Percentiles rank a stretch among this genome's conserved stretches.
These are phyloP conservation scores for Cisticola juncidis DNA, from an alignment of 2,113 vertebrate species.

Conservation along the genomic window DNA sequence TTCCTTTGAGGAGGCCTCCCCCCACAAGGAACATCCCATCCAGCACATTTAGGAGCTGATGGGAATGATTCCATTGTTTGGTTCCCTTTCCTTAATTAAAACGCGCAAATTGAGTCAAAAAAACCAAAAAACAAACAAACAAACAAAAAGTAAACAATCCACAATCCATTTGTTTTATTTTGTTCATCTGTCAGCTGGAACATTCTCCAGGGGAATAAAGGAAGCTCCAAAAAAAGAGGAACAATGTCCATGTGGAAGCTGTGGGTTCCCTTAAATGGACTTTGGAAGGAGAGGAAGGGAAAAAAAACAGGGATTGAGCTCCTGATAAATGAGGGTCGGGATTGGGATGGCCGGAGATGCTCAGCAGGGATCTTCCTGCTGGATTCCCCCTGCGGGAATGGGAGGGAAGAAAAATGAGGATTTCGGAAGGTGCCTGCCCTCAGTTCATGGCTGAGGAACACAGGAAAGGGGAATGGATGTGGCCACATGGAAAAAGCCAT, in stretches of 20 bases:
- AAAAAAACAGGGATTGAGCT: background rate
- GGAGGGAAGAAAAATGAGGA: background rate
- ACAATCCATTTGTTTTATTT: background rate
- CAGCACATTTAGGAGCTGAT: background rate
- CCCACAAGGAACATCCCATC: background rate
- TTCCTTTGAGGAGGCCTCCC: background rate
- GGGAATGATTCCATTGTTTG: background rate
- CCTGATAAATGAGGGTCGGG: background rate
- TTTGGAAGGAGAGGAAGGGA: background rate
- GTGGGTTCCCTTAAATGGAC: background rate
- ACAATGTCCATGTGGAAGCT: background rate
- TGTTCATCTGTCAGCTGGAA: background rate
- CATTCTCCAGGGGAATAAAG: background rate
- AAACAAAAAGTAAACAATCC: background rate
- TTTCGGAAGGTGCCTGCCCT: background rate
- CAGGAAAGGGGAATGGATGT: background rate
- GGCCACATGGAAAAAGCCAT: background rate
- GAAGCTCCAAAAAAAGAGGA: background rate
- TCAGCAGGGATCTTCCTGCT: background rate
- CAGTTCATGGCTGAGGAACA: background rate
- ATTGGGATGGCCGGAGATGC: background rate
- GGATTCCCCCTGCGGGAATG: background rate
- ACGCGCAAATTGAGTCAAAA: background rate
- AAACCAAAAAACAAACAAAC: accelerated
- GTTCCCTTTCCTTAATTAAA: background rate